Percentiles rank a stretch among this genome's conserved stretches.
Evolutionary conservation across 30 jellyfish, hydroid and myxozoan species (phyloP).

Genomic region (Aurelia aurita): DNA sequence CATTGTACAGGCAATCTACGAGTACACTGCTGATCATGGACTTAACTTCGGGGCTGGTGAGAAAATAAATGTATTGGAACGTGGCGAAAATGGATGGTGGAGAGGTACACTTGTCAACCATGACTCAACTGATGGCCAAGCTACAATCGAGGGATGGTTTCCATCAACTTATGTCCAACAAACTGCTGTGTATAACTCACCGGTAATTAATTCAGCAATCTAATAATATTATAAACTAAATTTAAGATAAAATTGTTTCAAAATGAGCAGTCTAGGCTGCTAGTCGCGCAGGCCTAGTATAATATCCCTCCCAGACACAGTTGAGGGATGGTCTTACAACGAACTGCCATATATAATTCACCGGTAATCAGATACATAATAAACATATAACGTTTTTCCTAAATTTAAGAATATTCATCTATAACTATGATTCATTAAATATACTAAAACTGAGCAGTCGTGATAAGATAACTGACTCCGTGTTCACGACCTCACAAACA

Average conservation of each 20-base stretch:
- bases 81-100: slow-evolving; percentile 86
- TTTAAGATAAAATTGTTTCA: neutral
- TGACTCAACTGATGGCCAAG: slow-evolving; percentile 23
- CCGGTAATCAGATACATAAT: too few species aligned
- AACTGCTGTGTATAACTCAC: neutral
- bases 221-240: neutral
- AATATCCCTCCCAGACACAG: too few species aligned
- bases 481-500: too few species aligned
- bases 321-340: too few species aligned
- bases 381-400: too few species aligned
- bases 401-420: too few species aligned
- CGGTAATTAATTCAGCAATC: slow-evolving; percentile 2
- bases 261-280: neutral
- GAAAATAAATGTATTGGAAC: slow-evolving; percentile 47
- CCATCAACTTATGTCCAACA: slow-evolving; percentile 70
- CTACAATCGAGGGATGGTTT: slow-evolving; percentile 66
- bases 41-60: slow-evolving; percentile 67
- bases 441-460: too few species aligned
- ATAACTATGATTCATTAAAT: too few species aligned
- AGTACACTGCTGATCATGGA: slow-evolving; percentile 57
- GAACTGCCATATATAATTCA: too few species aligned
- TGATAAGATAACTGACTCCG: too few species aligned
- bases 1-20: slow-evolving; percentile 55
- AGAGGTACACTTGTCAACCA: slow-evolving; percentile 50
- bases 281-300: too few species aligned